Evolutionary conservation across 2,888 invertebrate genomes (phyloP), one percentile per base, ranked within the genome.

Genomic region (Drepana falcataria): DNA sequence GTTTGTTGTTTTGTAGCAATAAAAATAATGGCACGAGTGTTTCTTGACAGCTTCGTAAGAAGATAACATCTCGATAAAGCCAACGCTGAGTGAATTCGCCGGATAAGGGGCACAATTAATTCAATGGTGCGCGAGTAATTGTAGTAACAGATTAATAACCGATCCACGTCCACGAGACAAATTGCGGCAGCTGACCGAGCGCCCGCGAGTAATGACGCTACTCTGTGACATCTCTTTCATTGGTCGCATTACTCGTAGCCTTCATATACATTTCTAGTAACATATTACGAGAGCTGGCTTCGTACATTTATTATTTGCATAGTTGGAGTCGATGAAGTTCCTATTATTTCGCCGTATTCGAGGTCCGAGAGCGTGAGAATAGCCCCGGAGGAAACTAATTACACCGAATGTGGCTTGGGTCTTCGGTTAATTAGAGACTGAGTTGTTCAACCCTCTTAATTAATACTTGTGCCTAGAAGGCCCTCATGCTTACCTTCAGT

Each of bases 381-480:
- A 81, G 79, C 82, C 85, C 85, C 78, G 73, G 80, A 86, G 87
- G 83, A 79, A 90, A 87, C 86, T 89, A 90, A 89, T 89, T 90
- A 90, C 86, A 77, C 75, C 77, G 81, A 85, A 88, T 87, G 87
- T 81, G 85, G 87, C 82, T 76, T 79, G 87, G 89, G 85, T 83
- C 87, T 88, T 86, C 88, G 82, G 86, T 89, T 91, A 91, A 91
- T 91, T 90, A 89, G 89, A 88, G 84, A 78, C 80, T 73, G 83
- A 85, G 86, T 82, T 87, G 85, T 78, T 81, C 85, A 85, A 87
- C 87, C 89, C 90, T 87, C 87, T 87, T 90, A 90, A 91, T 91
- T 88, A 89, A 90, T 89, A 87, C 87, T 88, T 85, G 82, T 82
- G 82, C 83, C 83, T 81, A 80, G 78, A 76, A 79, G 77, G 78